Evolutionary conservation across 2,113 vertebrate species (phyloP).

Genomic region (Apteryx owenii): DNA sequence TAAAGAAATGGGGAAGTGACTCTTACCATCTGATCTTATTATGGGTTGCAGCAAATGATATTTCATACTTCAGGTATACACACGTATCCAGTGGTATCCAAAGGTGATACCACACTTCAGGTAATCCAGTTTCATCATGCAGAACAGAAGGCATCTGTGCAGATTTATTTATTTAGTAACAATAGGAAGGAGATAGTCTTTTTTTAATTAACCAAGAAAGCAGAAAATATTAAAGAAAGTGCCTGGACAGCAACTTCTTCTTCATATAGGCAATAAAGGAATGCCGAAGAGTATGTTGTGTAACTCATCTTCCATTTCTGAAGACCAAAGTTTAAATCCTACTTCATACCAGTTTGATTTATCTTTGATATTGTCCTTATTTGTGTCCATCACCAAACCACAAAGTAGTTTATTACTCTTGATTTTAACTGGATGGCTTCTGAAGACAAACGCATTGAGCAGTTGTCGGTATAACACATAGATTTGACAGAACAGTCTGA

Average conservation of each 20-base stretch:
- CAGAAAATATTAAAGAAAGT: background rate
- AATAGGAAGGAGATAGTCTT: background rate
- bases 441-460: background rate
- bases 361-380: background rate
- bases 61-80: background rate
- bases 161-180: slow-evolving; percentile 8
- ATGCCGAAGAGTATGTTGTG: background rate
- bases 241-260: background rate
- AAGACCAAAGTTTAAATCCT: background rate
- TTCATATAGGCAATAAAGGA: background rate
- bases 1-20: background rate
- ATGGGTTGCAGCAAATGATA: background rate
- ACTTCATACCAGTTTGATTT: background rate
- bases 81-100: background rate
- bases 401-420: background rate
- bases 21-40: background rate
- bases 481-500: background rate
- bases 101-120: background rate
- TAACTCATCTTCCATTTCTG: background rate
- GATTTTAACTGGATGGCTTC: background rate
- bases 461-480: background rate
- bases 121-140: background rate
- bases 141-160: background rate
- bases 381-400: background rate
- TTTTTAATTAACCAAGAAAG: background rate